A percentile compares a stretch with the other conserved stretches of the same genome.
Evolutionary conservation across 2,888 invertebrate genomes (phyloP).

Genomic region (Elmis aenea): DNA sequence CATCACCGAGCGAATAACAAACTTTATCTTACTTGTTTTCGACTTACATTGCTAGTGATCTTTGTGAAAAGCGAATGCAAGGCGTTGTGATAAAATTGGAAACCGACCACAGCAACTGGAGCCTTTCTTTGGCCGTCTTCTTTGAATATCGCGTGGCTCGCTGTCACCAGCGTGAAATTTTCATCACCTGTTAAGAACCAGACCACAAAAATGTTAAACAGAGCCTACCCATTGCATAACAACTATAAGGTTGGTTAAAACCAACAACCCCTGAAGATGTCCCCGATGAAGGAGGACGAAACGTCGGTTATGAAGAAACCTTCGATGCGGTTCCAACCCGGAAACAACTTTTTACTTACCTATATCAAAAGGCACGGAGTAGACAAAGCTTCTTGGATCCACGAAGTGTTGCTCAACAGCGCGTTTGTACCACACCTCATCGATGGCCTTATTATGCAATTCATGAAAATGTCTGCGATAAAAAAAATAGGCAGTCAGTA

Average conservation of each 20-base stretch:
- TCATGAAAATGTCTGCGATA: constrained; percentile 65
- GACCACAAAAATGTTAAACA: constrained; percentile 1
- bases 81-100: constrained; percentile 78
- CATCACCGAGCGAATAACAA: too few relatives aligned
- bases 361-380: constrained; percentile 67
- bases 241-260: too few relatives aligned
- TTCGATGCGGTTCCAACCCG: too few relatives aligned
- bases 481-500: too few relatives aligned
- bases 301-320: too few relatives aligned
- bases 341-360: constrained; percentile 34
- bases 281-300: too few relatives aligned
- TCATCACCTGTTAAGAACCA: constrained; percentile 31
- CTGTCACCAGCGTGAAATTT: constrained; percentile 70
- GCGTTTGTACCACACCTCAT: constrained; percentile 84
- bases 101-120: constrained; percentile 69
- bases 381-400: constrained; percentile 75
- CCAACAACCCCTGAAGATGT: too few relatives aligned
- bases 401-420: constrained; percentile 82
- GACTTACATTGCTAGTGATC: constrained; percentile 70
- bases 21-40: too few relatives aligned
- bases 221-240: too few relatives aligned
- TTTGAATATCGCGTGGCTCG: constrained; percentile 78
- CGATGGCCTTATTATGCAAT: constrained; percentile 71
- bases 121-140: constrained; percentile 48
- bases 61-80: constrained; percentile 75